Percentiles rank a stretch among this genome's conserved stretches.
Conservation (phyloP, 2,113 vertebrate species). For the Syngnathoides biaculeatus region DNA sequence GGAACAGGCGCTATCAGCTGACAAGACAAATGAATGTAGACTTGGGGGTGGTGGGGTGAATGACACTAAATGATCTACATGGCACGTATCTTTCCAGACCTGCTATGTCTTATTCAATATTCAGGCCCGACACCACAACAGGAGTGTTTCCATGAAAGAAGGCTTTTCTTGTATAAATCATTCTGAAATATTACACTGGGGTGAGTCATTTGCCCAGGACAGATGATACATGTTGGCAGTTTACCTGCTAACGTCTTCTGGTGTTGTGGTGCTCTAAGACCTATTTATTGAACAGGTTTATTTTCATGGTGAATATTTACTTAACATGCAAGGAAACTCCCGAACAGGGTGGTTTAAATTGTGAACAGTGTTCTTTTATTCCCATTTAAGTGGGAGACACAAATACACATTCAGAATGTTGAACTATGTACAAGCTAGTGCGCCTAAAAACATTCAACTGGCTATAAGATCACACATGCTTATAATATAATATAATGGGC, state of each 20-base stretch:
- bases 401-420: constrained; percentile 1
- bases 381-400: constrained; percentile 21
- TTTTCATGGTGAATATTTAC: constrained; percentile 58
- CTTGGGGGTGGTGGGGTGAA: constrained; percentile 3
- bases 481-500: constrained; percentile 10
- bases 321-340: constrained; percentile 47
- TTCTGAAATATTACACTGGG: constrained; percentile 33
- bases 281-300: constrained; percentile 34
- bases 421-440: not conserved
- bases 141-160: constrained; percentile 23
- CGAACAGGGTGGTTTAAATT: constrained; percentile 34
- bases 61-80: constrained; percentile 33
- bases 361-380: constrained; percentile 30
- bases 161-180: constrained; percentile 20
- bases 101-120: constrained; percentile 43
- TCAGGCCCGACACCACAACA: constrained; percentile 26
- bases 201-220: constrained; percentile 59
- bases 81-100: constrained; percentile 40
- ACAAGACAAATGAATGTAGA: constrained; percentile 23
- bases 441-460: not conserved
- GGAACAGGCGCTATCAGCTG: constrained; percentile 18
- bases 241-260: constrained; percentile 50
- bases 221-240: constrained; percentile 52
- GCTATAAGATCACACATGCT: not conserved
- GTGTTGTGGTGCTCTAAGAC: constrained; percentile 19